A percentile compares a stretch with the other conserved stretches of the same genome.
Conservation (phyloP, 2,797 vertebrate genomes). For the Melopsittacus undulatus region DNA sequence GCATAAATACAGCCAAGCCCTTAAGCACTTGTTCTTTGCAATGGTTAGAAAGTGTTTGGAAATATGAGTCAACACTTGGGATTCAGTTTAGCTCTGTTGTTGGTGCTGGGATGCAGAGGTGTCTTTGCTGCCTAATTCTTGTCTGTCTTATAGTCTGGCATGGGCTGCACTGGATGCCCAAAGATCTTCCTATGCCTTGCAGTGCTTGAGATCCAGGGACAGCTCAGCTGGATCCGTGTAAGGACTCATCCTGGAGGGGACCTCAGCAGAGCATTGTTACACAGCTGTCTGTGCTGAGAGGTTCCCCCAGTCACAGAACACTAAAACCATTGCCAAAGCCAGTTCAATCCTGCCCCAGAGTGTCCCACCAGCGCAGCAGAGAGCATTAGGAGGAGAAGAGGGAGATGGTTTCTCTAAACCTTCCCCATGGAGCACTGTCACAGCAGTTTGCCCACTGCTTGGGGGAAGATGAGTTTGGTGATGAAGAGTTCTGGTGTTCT, state of each 20-base stretch:
- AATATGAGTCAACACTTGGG: slow-evolving; percentile 15
- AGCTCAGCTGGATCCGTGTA: background rate
- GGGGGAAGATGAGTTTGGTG: background rate
- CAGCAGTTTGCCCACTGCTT: background rate
- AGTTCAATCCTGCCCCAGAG: no score
- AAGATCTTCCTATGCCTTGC: background rate
- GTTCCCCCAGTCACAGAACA: background rate
- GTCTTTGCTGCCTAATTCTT: background rate
- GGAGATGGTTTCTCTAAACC: background rate
- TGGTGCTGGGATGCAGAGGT: slow-evolving; percentile 2
- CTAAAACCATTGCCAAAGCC: background rate
- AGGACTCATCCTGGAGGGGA: background rate
- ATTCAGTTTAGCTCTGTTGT: slow-evolving; percentile 14
- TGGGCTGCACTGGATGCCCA: background rate
- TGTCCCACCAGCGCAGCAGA: background rate
- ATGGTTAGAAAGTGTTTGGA: slow-evolving; percentile 57
- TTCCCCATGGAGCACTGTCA: background rate
- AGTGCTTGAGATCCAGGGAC: background rate
- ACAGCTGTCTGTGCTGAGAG: background rate
- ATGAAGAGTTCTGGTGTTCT: background rate
- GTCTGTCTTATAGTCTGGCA: background rate
- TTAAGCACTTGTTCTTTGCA: slow-evolving; percentile 34
- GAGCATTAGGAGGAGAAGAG: background rate
- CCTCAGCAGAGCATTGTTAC: background rate
- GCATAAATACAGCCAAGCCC: slow-evolving; percentile 53